phyloP scores from a whole-genome alignment of 1,140 invertebrate species.

The Leptopilina clavipes region DNA sequence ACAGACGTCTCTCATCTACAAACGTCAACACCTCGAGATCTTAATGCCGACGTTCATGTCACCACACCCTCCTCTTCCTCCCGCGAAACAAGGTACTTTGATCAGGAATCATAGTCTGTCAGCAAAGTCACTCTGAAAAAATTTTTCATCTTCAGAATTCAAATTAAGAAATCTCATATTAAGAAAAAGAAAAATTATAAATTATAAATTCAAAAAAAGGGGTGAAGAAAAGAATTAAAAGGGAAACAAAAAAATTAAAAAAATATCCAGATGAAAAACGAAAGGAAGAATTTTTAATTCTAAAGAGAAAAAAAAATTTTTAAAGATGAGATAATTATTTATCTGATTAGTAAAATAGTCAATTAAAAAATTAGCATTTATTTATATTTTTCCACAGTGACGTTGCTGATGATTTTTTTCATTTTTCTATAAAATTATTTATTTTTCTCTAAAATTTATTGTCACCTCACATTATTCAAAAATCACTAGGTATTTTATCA shows the following conservation, averaged over 20 bases:
- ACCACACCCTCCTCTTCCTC: conserved; percentile 62
- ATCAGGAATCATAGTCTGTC: conserved; percentile 33
- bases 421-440: background rate
- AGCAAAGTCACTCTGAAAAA: conserved; percentile 23
- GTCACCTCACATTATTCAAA: background rate
- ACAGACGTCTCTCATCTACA: conserved; percentile 57
- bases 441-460: background rate
- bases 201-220: too few species aligned
- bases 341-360: too few species aligned
- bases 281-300: too few species aligned
- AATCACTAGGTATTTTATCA: conserved; percentile 18
- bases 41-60: conserved; percentile 59
- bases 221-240: too few species aligned
- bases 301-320: too few species aligned
- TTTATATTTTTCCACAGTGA: conserved; percentile 5
- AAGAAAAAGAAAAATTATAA: too few species aligned
- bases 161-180: too few species aligned
- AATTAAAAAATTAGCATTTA: too few species aligned
- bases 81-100: conserved; percentile 65
- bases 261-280: too few species aligned
- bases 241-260: too few species aligned
- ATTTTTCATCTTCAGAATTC: background rate
- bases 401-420: background rate
- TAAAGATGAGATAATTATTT: too few species aligned
- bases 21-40: conserved; percentile 50